Conservation (phyloP, 2,113 vertebrate genomes). For the Rhynchomys soricoides region DNA sequence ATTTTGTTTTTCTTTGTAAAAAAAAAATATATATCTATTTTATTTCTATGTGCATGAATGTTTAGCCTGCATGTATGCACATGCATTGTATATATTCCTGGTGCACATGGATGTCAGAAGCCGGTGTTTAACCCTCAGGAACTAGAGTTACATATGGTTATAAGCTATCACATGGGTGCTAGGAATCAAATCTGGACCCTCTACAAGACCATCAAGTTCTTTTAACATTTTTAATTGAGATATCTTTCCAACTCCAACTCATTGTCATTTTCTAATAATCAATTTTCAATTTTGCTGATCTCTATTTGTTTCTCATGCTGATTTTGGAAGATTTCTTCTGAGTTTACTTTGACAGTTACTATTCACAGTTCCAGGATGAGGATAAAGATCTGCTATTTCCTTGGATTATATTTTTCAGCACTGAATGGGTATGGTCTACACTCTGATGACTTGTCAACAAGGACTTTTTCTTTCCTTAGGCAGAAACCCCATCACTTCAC, state of each 20-base stretch:
- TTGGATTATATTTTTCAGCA: not conserved
- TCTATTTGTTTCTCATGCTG: not conserved
- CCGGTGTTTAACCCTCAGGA: not conserved
- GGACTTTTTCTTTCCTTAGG: not conserved
- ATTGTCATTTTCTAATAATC: not conserved
- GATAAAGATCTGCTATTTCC: not conserved
- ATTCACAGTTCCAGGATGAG: not conserved
- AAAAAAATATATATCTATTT: not conserved
- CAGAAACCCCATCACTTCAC: not conserved
- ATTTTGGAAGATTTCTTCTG: not conserved
- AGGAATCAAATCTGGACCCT: not conserved
- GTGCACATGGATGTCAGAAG: not conserved
- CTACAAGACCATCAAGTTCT: not conserved
- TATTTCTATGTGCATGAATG: not conserved
- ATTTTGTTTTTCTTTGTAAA: not conserved
- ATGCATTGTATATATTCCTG: not conserved
- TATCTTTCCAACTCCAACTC: not conserved
- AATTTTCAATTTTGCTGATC: not conserved
- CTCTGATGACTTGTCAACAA: not conserved
- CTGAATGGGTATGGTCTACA: not conserved
- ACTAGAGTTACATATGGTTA: not conserved
- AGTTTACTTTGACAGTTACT: not conserved
- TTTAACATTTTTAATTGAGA: not conserved
- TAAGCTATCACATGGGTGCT: not conserved
- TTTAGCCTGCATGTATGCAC: not conserved